Percentiles rank a stretch among this genome's conserved stretches.
These are phyloP conservation scores for Phyllostomus hastatus DNA, from an alignment of 2,113 vertebrate species.

Conservation along the genomic window DNA sequence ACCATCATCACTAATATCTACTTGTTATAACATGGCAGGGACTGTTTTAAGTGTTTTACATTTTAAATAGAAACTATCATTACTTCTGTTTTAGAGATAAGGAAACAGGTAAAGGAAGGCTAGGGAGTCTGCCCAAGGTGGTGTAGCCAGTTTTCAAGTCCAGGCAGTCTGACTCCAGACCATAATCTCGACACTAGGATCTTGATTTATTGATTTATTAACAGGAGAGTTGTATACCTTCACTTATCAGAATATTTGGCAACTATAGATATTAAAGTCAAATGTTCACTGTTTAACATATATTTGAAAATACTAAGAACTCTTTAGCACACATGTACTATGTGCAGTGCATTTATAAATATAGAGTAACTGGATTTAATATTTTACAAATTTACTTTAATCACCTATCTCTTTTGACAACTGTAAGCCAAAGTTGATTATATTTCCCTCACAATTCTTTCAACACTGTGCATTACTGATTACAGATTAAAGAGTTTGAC, in stretches of 20 bases:
- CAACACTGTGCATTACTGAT: background rate
- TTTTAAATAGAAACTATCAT: background rate
- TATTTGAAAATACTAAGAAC: constrained; percentile 28
- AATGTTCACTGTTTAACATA: constrained; percentile 13
- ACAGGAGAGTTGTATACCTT: background rate
- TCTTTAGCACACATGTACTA: background rate
- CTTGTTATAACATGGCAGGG: background rate
- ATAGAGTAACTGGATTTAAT: background rate
- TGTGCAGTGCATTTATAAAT: background rate
- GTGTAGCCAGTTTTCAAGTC: background rate
- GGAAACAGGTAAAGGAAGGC: background rate
- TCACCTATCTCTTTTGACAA: background rate
- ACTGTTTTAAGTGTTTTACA: background rate
- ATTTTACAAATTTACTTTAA: constrained; percentile 46
- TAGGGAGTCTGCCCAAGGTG: background rate
- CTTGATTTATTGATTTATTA: constrained; percentile 11
- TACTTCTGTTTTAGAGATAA: background rate
- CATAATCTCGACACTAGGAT: background rate
- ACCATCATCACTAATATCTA: background rate
- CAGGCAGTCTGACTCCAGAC: background rate
- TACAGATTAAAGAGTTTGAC: constrained; percentile 19
- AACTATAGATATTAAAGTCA: background rate
- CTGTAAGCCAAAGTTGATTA: background rate
- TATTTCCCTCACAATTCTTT: constrained; percentile 1
- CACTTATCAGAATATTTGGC: constrained; percentile 1